Evolutionary conservation across 2,113 vertebrate species (phyloP), one percentile per base, ranked within the genome.

Genomic region (Thinocorus orbignyianus): DNA sequence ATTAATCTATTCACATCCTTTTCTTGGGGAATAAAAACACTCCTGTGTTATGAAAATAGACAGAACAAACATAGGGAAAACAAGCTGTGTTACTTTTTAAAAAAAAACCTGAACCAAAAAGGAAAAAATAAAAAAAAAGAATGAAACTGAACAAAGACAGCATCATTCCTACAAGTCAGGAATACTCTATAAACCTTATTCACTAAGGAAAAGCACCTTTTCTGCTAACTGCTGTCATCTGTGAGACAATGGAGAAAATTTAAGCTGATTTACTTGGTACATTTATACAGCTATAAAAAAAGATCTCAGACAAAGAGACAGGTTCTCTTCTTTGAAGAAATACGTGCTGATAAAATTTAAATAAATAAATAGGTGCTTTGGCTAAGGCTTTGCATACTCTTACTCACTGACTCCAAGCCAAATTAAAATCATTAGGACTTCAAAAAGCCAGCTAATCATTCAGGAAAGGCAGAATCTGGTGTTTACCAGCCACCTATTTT

Each of bases 351-450:
- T 95, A 96, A 96, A 90, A 97, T 97, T 96, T 96, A 96, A 96
- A 97, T 96, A 96, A 92, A 94, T 92, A 94, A 95, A 82, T 24
- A 93, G 91, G 86, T 88, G 73, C 92, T 95, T 97, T 94, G 92
- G 95, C 95, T 97, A 96, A 92, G 94, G 93, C 81, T 97, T 97
- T 97, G 97, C 96, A 93, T 96, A 93, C 69, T 94, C 91, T 94
- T 94, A 95, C 86, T 95, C 90, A 95, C 95, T 96, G 84, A 93
- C 95, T 97, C 86, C 94, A 90, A 90, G 97, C 96, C 86, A 94
- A 94, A 97, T 92, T 94, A 81, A 95, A 97, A 97, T 92, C 90
- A 94, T 74, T 72, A 96, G 71, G 82, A 90, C 94, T 96, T 94
- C 94, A 95, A 94, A 90, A 93, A 95, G 94, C 61, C 86, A 90